Evolutionary conservation across 2,113 vertebrate species (phyloP).

Genomic region (Coptodon bakossiorum): DNA sequence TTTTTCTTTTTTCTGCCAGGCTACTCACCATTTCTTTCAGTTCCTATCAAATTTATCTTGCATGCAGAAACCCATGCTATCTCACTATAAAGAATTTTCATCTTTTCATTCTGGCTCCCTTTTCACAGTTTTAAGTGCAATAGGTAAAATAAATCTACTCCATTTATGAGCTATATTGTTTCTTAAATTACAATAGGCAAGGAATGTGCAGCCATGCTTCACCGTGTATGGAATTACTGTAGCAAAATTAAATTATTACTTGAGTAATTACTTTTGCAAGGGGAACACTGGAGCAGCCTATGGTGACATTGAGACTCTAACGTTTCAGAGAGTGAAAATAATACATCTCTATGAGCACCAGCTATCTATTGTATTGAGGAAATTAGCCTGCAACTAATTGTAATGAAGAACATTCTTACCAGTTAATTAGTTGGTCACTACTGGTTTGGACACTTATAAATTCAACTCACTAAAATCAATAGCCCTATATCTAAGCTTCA

Average conservation of each 20-base stretch:
- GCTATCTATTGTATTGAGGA: background rate
- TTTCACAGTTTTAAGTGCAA: background rate
- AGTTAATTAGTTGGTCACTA: slow-evolving; percentile 26
- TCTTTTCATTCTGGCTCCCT: background rate
- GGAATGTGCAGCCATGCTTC: slow-evolving; percentile 18
- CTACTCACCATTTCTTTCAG: background rate
- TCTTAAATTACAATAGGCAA: slow-evolving; percentile 10
- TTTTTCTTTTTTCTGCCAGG: background rate
- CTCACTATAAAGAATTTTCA: background rate
- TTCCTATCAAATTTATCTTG: slow-evolving; percentile 9
- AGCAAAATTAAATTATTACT: slow-evolving; percentile 35
- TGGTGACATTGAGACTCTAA: slow-evolving; percentile 21
- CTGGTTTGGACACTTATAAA: slow-evolving; percentile 19
- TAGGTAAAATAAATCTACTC: background rate
- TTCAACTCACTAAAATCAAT: slow-evolving; percentile 18
- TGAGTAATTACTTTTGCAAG: slow-evolving; percentile 28
- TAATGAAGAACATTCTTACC: slow-evolving; percentile 1
- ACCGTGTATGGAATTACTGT: slow-evolving; percentile 17
- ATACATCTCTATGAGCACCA: background rate
- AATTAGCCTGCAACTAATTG: slow-evolving; percentile 5
- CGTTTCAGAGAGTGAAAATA: slow-evolving; percentile 14
- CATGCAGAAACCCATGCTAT: background rate
- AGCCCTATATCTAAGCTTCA: slow-evolving; percentile 16
- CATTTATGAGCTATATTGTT: slow-evolving; percentile 2
- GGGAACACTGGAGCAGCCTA: background rate